A percentile compares a stretch with the other conserved stretches of the same genome.
phyloP scores from a whole-genome alignment of 2,113 vertebrate species.

The Amblyornis subalaris region DNA sequence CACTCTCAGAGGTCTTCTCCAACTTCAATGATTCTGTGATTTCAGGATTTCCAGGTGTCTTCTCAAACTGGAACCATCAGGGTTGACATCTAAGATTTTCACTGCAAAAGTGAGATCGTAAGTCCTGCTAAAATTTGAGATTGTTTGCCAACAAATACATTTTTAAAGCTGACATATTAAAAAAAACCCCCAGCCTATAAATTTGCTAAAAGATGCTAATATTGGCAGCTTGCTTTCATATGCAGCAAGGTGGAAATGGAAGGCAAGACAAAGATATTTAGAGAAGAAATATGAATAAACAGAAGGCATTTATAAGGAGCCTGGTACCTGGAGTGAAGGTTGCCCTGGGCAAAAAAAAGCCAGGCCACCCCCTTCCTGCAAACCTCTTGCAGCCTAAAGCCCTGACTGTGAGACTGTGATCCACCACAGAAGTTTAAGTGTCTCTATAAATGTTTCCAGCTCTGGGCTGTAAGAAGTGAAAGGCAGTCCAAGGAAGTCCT shows the following conservation, averaged over 20 bases:
- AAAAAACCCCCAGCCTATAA: background rate
- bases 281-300: background rate
- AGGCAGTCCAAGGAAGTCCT: background rate
- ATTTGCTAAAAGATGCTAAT: background rate
- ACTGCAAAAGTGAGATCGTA: background rate
- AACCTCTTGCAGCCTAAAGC: background rate
- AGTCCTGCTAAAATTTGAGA: background rate
- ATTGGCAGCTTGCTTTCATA: background rate
- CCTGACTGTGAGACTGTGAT: background rate
- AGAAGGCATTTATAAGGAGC: background rate
- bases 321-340: background rate
- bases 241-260: background rate
- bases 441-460: background rate
- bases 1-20: background rate
- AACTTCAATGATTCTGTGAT: background rate
- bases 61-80: background rate
- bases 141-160: background rate
- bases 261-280: background rate
- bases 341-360: accelerated
- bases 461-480: background rate
- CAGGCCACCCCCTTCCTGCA: background rate
- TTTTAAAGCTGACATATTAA: background rate
- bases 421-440: background rate
- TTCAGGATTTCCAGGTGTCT: background rate
- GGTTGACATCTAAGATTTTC: background rate